Base-by-base conservation (phyloP, 2,888 invertebrate genomes). In the Dyspetes luteomarginatus region DNA sequence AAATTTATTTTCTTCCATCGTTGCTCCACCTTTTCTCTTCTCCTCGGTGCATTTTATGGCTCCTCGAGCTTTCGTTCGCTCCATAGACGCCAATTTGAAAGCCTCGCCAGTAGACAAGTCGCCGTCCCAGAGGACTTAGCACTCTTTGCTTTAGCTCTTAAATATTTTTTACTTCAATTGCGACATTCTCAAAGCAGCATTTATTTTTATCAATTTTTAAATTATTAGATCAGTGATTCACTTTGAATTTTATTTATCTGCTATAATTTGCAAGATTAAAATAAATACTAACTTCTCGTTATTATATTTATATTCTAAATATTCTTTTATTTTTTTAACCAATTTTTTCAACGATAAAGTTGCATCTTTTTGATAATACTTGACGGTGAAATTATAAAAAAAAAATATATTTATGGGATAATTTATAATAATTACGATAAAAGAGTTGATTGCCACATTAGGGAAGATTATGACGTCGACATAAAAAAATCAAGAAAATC, bases 141-240 rank as follows among this genome's bases (percentile, higher is more conserved):
- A 41, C 17, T 60, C 41, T 28, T 24, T 36, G 55, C 69, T 50
- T 45, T 24, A 69, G 15, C 24, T 50, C 55, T 69, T 36, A 24
- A 50, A 62, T 30, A 69, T 77, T 71, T 48, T n/a, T 55, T 77
- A 64, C 68, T 71, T 77, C 77, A 77, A 71, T 77, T 71, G 71
- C 36, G 50, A 43, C 55, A 56, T 60, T 28, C 52, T 52, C 75
- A 68, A 62, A 75, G 55, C 5, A 12, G 12, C 12, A 0, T 36
- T 36, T 36, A 12, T 36, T 36, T 36, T 9, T 9, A 36, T 9
- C 2, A 7, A 0, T 9, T 36, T 36, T 12, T 36, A n/a, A n/a
- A n/a, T n/a, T n/a, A n/a, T n/a, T n/a, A n/a, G n/a, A n/a, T n/a
- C n/a, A n/a, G n/a, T n/a, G n/a, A n/a, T n/a, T n/a, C n/a, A n/a